These are phyloP conservation scores for Galerucella pusilla DNA, from an alignment of 2,888 invertebrate genomes.

Conservation along the genomic window DNA sequence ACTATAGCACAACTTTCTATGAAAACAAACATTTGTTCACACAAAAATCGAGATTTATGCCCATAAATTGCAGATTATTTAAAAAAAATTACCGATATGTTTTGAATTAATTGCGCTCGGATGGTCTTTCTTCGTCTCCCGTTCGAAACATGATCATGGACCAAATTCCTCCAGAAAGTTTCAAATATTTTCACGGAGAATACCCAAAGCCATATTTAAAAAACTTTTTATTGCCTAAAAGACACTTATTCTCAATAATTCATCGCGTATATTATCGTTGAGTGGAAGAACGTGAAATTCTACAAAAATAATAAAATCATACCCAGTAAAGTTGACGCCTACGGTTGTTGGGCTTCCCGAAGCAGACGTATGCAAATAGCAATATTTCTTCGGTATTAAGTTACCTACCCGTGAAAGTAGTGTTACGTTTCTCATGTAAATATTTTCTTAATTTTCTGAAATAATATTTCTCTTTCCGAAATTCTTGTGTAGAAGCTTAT, in stretches of 20 bases:
- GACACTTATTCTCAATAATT: not conserved
- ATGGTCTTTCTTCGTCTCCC: too few relatives aligned
- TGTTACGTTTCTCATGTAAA: slow-evolving; percentile 34
- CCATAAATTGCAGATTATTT: too few relatives aligned
- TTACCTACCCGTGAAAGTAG: slow-evolving; percentile 30
- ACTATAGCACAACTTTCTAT: too few relatives aligned
- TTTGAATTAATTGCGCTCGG: too few relatives aligned
- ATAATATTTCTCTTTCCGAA: slow-evolving; percentile 29
- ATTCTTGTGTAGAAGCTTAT: slow-evolving; percentile 26
- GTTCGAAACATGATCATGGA: too few relatives aligned
- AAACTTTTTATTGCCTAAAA: not conserved
- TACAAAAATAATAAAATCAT: not conserved
- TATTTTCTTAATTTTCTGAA: slow-evolving; percentile 35
- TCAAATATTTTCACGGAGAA: not conserved
- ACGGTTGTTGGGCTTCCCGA: slow-evolving; percentile 6
- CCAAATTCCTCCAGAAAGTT: not conserved
- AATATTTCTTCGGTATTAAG: slow-evolving; percentile 35
- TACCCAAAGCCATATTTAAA: too few relatives aligned
- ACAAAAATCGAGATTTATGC: too few relatives aligned
- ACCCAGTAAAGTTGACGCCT: slow-evolving; percentile 14
- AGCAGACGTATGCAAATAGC: slow-evolving; percentile 34
- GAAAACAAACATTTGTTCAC: too few relatives aligned
- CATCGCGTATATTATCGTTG: too few relatives aligned
- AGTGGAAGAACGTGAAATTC: not conserved
- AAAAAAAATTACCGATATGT: too few relatives aligned